Evolutionary conservation across 2,113 vertebrate genomes (phyloP).

Genomic region (Zootoca vivipara): DNA sequence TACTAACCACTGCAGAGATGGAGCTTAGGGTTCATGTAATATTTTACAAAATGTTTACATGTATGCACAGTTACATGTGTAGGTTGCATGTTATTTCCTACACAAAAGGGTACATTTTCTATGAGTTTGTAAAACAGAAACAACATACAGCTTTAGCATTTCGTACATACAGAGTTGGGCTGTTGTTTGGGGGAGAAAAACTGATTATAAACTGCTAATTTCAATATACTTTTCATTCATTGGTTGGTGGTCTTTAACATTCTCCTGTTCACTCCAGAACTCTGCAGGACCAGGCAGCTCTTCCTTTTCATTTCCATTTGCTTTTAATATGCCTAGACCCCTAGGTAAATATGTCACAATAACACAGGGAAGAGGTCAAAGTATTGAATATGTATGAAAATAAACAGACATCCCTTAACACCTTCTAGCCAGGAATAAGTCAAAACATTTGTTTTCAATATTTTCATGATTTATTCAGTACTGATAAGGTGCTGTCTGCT

Average conservation of each 20-base stretch:
- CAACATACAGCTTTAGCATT: constrained; percentile 43
- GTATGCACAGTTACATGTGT: neutral
- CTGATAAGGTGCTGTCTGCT: constrained; percentile 44
- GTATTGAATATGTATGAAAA: constrained; percentile 9
- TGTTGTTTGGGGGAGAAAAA: constrained; percentile 42
- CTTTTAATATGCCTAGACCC: neutral
- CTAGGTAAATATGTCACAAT: neutral
- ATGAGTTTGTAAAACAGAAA: neutral
- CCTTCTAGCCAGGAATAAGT: constrained; percentile 29
- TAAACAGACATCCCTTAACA: constrained; percentile 38
- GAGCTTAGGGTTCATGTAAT: neutral
- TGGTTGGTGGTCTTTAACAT: neutral
- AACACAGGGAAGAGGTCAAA: neutral
- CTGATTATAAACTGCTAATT: neutral
- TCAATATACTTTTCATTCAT: neutral
- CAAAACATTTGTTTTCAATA: constrained; percentile 37
- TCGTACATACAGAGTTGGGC: constrained; percentile 24
- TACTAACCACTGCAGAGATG: neutral
- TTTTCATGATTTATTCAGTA: constrained; percentile 29
- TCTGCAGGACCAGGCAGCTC: neutral
- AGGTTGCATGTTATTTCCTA: neutral
- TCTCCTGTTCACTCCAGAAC: neutral
- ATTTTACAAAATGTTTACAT: neutral
- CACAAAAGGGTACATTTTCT: neutral
- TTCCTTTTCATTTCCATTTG: neutral